Evolutionary conservation across 2,888 invertebrate species (phyloP).

Genomic region (Cheiracanthium punctorium): DNA sequence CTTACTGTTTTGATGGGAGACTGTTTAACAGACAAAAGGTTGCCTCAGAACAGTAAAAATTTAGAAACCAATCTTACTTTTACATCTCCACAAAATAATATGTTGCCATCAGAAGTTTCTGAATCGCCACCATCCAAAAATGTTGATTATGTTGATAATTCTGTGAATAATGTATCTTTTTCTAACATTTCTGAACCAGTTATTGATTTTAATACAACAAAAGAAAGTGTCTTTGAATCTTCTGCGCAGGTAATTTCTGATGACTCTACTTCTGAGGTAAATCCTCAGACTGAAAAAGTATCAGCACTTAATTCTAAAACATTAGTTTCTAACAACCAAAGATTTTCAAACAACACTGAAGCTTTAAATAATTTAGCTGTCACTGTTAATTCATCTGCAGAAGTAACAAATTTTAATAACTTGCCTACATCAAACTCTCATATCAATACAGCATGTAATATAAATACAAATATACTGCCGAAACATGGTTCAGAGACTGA

Average conservation of each 20-base stretch:
- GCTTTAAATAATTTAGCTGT: neutral
- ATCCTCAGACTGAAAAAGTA: neutral
- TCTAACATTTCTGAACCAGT: neutral
- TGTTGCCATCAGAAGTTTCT: neutral
- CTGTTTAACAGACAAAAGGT: neutral
- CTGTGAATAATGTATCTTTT: neutral
- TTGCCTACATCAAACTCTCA: neutral
- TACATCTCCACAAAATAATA: neutral
- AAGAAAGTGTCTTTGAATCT: neutral
- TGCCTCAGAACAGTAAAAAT: neutral
- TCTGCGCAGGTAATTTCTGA: neutral
- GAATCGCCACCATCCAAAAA: neutral
- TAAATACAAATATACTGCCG: neutral
- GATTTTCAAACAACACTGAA: neutral
- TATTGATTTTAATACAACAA: neutral
- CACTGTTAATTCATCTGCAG: neutral
- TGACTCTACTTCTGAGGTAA: neutral
- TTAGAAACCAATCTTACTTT: neutral
- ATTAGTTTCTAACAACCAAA: neutral
- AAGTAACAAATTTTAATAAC: neutral
- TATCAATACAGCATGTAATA: neutral
- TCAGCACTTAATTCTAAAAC: neutral
- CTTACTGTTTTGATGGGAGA: constrained; percentile 54
- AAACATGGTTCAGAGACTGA: neutral
- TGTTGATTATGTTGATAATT: neutral